Percentiles rank a stretch among this genome's conserved stretches.
Evolutionary conservation across 2,113 vertebrate genomes (phyloP).

Genomic region (Panthera leo): DNA sequence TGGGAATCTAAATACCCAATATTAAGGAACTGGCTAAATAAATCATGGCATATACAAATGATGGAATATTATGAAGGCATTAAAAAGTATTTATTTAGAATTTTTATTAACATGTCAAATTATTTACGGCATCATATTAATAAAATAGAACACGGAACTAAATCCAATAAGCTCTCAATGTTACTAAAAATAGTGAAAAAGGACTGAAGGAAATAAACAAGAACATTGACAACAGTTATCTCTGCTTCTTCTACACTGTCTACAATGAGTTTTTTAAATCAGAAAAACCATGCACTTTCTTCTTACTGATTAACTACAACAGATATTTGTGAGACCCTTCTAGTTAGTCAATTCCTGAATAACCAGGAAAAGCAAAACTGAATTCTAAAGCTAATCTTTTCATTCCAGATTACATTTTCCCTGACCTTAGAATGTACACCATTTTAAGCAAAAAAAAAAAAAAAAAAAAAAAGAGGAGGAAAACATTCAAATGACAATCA

Average conservation of each 20-base stretch:
- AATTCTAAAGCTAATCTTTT: constrained; percentile 56
- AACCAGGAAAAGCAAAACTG: not conserved
- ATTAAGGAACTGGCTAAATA: constrained; percentile 2
- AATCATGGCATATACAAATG: constrained; percentile 7
- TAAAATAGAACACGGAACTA: constrained; percentile 44
- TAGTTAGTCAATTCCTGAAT: constrained; percentile 12
- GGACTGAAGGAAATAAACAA: constrained; percentile 1
- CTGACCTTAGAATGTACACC: not conserved
- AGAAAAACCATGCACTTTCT: not conserved
- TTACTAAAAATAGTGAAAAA: constrained; percentile 3
- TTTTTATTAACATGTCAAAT: constrained; percentile 14
- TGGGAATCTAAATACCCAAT: not conserved
- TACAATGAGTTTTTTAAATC: not conserved
- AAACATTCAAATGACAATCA: constrained; percentile 5
- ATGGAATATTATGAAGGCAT: constrained; percentile 1
- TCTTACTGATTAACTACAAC: constrained; percentile 8
- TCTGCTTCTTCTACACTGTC: not conserved
- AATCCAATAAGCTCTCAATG: not conserved
- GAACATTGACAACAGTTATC: not conserved
- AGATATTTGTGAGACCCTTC: constrained; percentile 2
- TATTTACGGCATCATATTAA: constrained; percentile 43
- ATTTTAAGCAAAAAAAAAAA: not conserved
- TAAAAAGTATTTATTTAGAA: constrained; percentile 60
- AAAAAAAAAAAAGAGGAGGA: not conserved
- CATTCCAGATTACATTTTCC: constrained; percentile 56